phyloP scores from a whole-genome alignment of 1,140 invertebrate species.

The Drosophila ogumai region DNA sequence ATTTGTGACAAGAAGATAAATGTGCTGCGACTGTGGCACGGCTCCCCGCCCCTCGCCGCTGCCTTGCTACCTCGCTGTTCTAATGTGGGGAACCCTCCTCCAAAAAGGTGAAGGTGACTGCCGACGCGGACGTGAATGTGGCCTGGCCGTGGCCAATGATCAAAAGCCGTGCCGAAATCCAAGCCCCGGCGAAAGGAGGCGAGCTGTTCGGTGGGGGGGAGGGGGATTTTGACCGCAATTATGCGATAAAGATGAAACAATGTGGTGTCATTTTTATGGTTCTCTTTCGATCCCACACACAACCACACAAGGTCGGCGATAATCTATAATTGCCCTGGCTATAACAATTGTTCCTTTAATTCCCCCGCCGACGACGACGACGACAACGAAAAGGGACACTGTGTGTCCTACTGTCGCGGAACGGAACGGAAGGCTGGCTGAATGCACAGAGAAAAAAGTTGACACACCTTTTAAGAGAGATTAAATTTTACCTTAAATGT shows the following conservation, averaged over 20 bases:
- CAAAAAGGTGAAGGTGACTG: conserved; percentile 20
- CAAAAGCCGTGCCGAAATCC: conserved; percentile 49
- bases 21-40: conserved; percentile 39
- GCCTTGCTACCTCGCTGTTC: conserved; percentile 19
- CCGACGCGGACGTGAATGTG: conserved; percentile 33
- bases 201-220: conserved; percentile 3
- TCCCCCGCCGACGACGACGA: conserved; percentile 44
- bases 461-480: neutral
- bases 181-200: conserved; percentile 28
- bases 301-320: conserved; percentile 51
- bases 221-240: conserved; percentile 79
- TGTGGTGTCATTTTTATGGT: conserved; percentile 82
- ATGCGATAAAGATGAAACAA: conserved; percentile 83
- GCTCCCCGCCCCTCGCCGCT: conserved; percentile 11
- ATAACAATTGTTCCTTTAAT: conserved; percentile 77
- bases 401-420: conserved; percentile 66
- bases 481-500: neutral
- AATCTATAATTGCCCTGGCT: conserved; percentile 79
- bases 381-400: conserved; percentile 26
- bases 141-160: conserved; percentile 76
- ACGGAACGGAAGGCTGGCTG: conserved; percentile 17
- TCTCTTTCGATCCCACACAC: conserved; percentile 45
- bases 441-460: neutral
- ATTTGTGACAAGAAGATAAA: conserved; percentile 77
- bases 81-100: conserved; percentile 37